phyloP scores from a whole-genome alignment of 2,113 vertebrate genomes.

The Cebidichthys violaceus region DNA sequence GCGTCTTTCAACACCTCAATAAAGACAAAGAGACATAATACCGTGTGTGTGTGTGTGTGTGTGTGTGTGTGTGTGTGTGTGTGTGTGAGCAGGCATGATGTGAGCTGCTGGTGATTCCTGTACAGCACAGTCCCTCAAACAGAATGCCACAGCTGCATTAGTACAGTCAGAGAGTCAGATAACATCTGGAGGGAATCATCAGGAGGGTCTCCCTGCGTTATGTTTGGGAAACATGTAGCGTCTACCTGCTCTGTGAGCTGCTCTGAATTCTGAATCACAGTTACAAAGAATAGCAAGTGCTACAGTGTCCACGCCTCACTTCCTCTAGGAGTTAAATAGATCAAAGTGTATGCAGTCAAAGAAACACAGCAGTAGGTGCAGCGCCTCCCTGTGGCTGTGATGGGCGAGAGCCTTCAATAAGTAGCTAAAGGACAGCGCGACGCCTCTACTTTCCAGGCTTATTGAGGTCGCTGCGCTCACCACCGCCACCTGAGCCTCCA shows the following conservation, averaged over 20 bases:
- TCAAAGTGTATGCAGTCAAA: conserved; percentile 55
- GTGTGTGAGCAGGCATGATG: conserved; percentile 41
- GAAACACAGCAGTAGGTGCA: conserved; percentile 33
- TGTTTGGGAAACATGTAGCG: conserved; percentile 75
- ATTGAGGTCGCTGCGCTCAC: conserved; percentile 53
- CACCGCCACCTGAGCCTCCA: conserved; percentile 40
- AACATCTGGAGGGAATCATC: conserved; percentile 83
- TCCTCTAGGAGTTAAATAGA: conserved; percentile 67
- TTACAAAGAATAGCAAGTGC: conserved; percentile 54
- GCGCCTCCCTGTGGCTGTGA: conserved; percentile 29
- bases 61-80: conserved; percentile 29
- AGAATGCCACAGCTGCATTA: conserved; percentile 61
- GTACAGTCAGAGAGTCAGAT: conserved; percentile 77
- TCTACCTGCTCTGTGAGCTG: conserved; percentile 78
- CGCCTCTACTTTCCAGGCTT: conserved; percentile 39
- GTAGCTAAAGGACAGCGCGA: conserved; percentile 24
- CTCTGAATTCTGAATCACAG: conserved; percentile 80
- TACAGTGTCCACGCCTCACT: conserved; percentile 57
- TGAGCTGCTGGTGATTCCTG: conserved; percentile 30
- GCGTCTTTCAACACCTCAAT: conserved; percentile 35
- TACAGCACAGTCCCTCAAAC: conserved; percentile 39
- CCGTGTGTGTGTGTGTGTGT: conserved; percentile 30
- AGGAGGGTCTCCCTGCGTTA: conserved; percentile 62
- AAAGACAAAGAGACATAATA: conserved; percentile 48
- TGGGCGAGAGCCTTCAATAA: conserved; percentile 45